phyloP scores from a whole-genome alignment of 2,113 vertebrate genomes.

The Redunca redunca region DNA sequence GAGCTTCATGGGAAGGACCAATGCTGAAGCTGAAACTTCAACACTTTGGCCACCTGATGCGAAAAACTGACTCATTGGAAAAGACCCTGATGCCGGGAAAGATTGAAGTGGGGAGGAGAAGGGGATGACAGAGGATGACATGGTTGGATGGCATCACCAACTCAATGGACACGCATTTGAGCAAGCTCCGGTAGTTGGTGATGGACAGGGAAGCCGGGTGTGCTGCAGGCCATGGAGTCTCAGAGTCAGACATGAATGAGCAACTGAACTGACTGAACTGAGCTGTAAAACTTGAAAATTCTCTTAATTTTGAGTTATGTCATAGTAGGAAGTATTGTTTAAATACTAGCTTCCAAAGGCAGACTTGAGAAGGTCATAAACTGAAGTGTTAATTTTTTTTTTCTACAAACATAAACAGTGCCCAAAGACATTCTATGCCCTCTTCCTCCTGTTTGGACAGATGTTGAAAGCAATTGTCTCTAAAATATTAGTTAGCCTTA shows the following conservation, averaged over 20 bases:
- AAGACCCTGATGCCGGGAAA: neutral
- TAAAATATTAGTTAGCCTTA: neutral
- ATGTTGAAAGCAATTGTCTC: neutral
- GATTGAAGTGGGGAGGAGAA: neutral
- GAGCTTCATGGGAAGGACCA: neutral
- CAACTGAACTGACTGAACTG: neutral
- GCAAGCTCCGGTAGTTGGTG: neutral
- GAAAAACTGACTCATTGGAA: neutral
- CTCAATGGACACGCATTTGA: neutral
- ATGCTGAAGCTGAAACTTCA: neutral
- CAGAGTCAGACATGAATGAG: neutral
- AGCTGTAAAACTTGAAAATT: neutral
- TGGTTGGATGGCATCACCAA: neutral
- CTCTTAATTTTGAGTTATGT: neutral
- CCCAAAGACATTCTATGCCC: neutral
- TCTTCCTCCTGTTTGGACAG: neutral
- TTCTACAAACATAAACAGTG: neutral
- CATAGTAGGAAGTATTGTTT: neutral
- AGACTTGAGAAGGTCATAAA: neutral
- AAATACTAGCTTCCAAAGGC: neutral
- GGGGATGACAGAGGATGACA: neutral
- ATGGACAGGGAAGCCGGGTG: neutral
- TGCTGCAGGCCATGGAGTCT: neutral
- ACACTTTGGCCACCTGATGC: neutral
- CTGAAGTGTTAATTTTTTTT: neutral